Base-by-base conservation (phyloP, 2,888 invertebrate species). In the Drosophila mimetica region DNA sequence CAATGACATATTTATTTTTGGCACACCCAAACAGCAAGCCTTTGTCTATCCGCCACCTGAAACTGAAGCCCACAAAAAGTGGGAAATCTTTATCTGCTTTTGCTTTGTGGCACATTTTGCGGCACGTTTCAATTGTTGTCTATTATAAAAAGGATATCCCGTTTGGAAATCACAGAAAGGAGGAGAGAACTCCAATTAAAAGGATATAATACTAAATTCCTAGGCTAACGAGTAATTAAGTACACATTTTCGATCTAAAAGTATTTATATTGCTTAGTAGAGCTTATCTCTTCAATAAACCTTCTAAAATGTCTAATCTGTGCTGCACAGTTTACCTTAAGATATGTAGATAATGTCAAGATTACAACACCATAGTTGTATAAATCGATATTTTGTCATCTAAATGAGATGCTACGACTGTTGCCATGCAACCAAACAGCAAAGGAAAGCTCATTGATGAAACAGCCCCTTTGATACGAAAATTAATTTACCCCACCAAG, bases 1-100 rank as follows among this genome's bases (percentile, higher is more conserved):
- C 75, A 81, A 76, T 73, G 74, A 72, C 76, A 74, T 77, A 83
- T 86, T 82, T 85, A 79, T 77, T 82, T 85, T 82, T 67, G 77
- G 71, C 76, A 42, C 78, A 51, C 22, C 65, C 52, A 61, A 58
- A 36, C 22, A 25, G 42, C 53, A 67, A 52, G 71, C 72, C 67
- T 80, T 71, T 82, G 63, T 65, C 76, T 74, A 76, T 70, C 71
- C 64, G 32, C 30, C 51, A 37, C 37, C 37, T 53, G 54, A 52
- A 71, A 25, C 25, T 25, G 7, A 25, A 51, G 4, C 54, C 66
- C 58, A 18, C 34, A 42, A 63, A 51, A 20, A 64, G 36, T 63
- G 34, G 44, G 20, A 25, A 51, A 30, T 51, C 64, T 22, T 53
- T 52, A 18, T 25, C 32, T 30, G 6, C 22, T 61, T 46, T 51